Base-by-base conservation (phyloP, 2,888 invertebrate species). In the Chalcosyrphus nemorum region DNA sequence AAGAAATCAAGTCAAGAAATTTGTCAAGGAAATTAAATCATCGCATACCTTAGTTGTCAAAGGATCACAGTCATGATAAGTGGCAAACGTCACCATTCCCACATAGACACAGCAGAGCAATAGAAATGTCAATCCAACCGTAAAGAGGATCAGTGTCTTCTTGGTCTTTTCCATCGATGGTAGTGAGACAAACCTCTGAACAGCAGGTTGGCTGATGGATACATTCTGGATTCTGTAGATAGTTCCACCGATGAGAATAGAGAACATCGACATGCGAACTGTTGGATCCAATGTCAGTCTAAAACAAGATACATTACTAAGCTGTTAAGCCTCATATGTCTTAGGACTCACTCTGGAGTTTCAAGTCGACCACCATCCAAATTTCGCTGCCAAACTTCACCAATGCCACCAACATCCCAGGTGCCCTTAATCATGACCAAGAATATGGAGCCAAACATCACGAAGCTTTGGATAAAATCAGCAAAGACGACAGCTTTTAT, bases 401-500 rank as follows among this genome's bases (percentile, higher is more conserved):
- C 91, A 0, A 95, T 88, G 0, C 96, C 96, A 0, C 96, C 96
- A 7, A 95, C 91, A 86, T 96, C 94, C 0, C 93, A 88, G 0
- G 95, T 95, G 0, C 96, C 96, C 89, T 95, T 96, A 15, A 96
- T 90, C 43, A 94, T 93, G 0, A 96, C 94, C 61, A 95, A 89
- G 6, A 95, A 90, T 93, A 96, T 94, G 0, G 95, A 94, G 0
- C 94, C 94, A 84, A 95, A 93, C 95, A 96, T 96, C 1, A 95
- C 93, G 4, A 95, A 92, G 56, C 95, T 95, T 91, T 96, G 96
- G 54, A 96, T 94, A 3, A 95, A 95, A 88, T 96, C 96, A 0
- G 96, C 95, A 95, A 95, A 96, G 24, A 96, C 95, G 0, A 96
- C 96, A 13, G 96, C 96, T 91, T 94, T 95, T 54, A 96, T 92